Base-by-base conservation (phyloP, 2,113 vertebrate species). In the Candoia aspera region DNA sequence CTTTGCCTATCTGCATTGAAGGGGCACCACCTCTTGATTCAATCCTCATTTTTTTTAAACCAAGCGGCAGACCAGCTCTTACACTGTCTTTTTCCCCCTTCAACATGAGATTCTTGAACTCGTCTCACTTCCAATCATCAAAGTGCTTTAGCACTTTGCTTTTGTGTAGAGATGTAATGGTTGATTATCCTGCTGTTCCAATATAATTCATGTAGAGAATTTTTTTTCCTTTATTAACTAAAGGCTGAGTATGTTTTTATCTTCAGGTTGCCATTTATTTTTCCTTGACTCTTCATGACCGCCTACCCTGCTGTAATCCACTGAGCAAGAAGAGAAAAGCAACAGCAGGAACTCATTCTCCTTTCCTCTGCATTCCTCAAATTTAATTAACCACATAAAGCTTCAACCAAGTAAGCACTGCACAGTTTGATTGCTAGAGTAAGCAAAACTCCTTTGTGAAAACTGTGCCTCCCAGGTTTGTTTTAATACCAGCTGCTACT, bases 111-210 rank as follows among this genome's bases (percentile, higher is more conserved):
- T 79, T 79, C 33, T 79, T 42, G 17, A 79, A 79, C 13, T 73
- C 29, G 0, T 79, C 73, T 21, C 6, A 19, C 17, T 79, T 10
- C 37, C 3, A 42, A 8, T 79, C 33, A 79, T 37, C 73, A 79
- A 79, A 79, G 73, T 83, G 59, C 91, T n/a, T 91, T 91, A 84
- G 37, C 37, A 37, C 93, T 94, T 95, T 94, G 95, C 94, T 93
- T 93, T 90, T 0, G 79, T 95, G 86, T 93, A 91, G 92, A 94
- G 95, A 96, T 94, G 92, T 95, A 95, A 92, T 90, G 53, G 95
- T 95, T 96, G 13, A 53, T 87, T 73, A 95, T 94, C 93, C 96
- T 96, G 94, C 95, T 96, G 93, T 94, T 93, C 88, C 95, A 94
- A 94, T 93, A 89, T 92, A 12, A 59, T 79, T 84, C 68, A 89